Evolutionary conservation across 1,140 invertebrate genomes (phyloP).

Genomic region (Ceratina australensis): DNA sequence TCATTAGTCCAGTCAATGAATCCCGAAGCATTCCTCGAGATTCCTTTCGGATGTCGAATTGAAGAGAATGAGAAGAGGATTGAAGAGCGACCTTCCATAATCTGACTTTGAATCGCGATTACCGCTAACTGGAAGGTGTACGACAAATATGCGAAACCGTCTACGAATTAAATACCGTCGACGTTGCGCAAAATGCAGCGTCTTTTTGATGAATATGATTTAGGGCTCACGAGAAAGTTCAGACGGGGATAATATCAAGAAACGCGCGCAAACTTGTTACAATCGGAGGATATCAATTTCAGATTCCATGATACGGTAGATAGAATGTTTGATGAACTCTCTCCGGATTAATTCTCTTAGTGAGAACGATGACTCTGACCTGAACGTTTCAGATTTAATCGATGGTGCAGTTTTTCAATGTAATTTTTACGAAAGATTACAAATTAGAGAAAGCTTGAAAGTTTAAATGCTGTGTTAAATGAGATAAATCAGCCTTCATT

Average conservation of each 20-base stretch:
- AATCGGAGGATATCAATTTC: slow-evolving; percentile 61
- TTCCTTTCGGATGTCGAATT: too few relatives aligned
- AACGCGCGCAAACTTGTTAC: slow-evolving; percentile 67
- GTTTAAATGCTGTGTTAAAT: too few relatives aligned
- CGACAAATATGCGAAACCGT: neutral
- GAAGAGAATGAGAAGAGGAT: neutral
- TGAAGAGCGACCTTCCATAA: neutral
- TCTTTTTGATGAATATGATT: too few relatives aligned
- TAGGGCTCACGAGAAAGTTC: neutral
- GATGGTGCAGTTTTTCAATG: slow-evolving; percentile 76
- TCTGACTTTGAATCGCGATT: neutral
- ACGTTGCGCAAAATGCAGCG: neutral
- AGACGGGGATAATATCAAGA: slow-evolving; percentile 45
- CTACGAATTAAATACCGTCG: slow-evolving; percentile 13
- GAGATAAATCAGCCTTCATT: too few relatives aligned
- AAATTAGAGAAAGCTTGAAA: too few relatives aligned
- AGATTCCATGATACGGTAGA: slow-evolving; percentile 69
- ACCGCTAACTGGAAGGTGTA: neutral
- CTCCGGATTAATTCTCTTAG: slow-evolving; percentile 76
- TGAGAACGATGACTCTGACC: slow-evolving; percentile 76
- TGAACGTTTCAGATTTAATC: slow-evolving; percentile 82
- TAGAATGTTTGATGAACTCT: slow-evolving; percentile 71
- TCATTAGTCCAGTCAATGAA: neutral
- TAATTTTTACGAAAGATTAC: slow-evolving; percentile 12
- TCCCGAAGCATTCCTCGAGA: neutral